Evolutionary conservation across 1,140 invertebrate genomes (phyloP), one percentile per base, ranked within the genome.

Genomic region (Bombus soroeensis): DNA sequence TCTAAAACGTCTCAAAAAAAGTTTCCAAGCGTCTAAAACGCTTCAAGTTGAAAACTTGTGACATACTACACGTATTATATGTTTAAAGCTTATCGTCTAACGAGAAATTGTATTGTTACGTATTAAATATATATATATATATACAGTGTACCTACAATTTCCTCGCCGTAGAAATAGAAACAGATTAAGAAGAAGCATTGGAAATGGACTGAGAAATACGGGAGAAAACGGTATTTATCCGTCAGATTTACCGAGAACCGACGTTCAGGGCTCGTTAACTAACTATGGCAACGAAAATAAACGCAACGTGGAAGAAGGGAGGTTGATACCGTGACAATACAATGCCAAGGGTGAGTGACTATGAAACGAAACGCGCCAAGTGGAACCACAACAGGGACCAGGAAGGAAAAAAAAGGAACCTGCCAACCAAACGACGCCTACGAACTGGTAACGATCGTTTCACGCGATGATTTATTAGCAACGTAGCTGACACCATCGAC

Each of bases 311-410:
- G 57, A 62, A 39, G 10, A 39, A 62, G 8, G 37, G 75, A 77
- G n/a, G 75, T 41, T 41, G 53, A 77, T 62, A 77, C 15, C 75
- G 75, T 62, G 75, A 77, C 57, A 77, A 62, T 77, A 28, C 57
- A 62, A 41, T 77, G 75, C 57, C 75, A 77, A 77, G 75, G 75
- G 57, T 77, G 75, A 77, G 34, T 39, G 75, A 37, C 37, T 77
- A 59, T 41, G 34, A 62, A 77, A 75, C 73, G 32, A 57, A 53
- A 77, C 75, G 41, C 37, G 37, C 28, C 37, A 77, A 77, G 75
- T 77, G 57, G 37, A 62, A 77, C 53, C 57, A 28, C 57, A 62
- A 25, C 10, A 18, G 39, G 41, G 25, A 41, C 5, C 25, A 28
- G 34, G 28, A 77, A 62, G 37, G 59, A 25, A 62, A 62, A 59